These are phyloP conservation scores for Homarus americanus DNA, from an alignment of 1,140 invertebrate species.

Conservation along the genomic window DNA sequence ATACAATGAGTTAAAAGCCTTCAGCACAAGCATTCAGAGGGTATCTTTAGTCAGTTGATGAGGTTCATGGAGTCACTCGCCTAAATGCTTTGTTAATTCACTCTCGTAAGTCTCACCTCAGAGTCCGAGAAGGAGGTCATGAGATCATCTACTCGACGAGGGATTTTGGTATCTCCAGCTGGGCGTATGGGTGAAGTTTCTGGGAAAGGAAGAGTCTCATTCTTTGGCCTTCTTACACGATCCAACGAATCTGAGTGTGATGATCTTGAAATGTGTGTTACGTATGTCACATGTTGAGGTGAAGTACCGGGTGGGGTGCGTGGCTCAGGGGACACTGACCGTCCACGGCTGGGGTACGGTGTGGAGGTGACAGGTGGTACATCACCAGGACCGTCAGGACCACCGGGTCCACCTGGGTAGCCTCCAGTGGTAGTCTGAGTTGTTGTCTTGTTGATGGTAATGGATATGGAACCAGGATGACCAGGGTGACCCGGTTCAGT, in stretches of 20 bases:
- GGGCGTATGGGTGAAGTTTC: constrained; percentile 71
- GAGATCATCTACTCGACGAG: constrained; percentile 73
- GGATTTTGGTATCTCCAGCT: constrained; percentile 59
- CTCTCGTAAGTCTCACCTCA: constrained; percentile 52
- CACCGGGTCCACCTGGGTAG: constrained; percentile 51
- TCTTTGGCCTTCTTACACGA: constrained; percentile 62
- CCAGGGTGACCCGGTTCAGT: constrained; percentile 59
- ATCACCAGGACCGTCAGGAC: constrained; percentile 37
- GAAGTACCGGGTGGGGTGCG: constrained; percentile 3
- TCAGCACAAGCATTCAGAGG: neutral
- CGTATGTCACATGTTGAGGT: constrained; percentile 48
- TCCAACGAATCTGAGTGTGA: constrained; percentile 72
- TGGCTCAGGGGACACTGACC: constrained; percentile 58
- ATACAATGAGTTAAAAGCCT: constrained; percentile 4
- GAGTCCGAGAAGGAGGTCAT: constrained; percentile 73
- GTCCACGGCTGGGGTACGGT: constrained; percentile 68
- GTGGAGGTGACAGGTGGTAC: constrained; percentile 72
- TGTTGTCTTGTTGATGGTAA: constrained; percentile 73
- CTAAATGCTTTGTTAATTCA: neutral
- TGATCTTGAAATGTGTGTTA: constrained; percentile 52
- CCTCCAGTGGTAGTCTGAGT: constrained; percentile 55
- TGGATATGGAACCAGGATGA: constrained; percentile 57
- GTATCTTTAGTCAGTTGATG: neutral
- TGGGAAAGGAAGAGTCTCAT: constrained; percentile 73
- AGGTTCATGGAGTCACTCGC: neutral